Evolutionary conservation across 1,140 invertebrate species (phyloP), one percentile per base, ranked within the genome.

Genomic region (Cydia strobilella): DNA sequence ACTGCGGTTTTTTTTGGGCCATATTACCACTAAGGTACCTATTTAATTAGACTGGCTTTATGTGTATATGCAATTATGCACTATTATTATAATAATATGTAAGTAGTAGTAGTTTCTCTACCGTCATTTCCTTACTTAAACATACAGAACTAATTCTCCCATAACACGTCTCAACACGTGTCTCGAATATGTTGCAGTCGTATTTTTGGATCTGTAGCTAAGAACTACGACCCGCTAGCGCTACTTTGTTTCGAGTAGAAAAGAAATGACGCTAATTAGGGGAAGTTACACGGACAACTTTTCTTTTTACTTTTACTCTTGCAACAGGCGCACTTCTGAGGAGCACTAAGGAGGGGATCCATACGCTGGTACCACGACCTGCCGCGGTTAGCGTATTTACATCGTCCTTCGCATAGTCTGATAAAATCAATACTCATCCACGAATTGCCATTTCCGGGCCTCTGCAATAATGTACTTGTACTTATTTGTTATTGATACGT

Each of bases 231-330:
- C 31, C 35, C 15, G 65, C 31, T 69, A 20, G 2, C 7, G 65
- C 31, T 69, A 39, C 63, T 66, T 66, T 7, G 20, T 59, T 23
- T 13, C 0, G 31, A 35, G 31, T 20, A 69, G 65, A 69, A 66
- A 69, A 69, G 65, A 69, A 69, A 69, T 69, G 65, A 69, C 65
- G 65, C 23, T 69, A 69, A 69, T 69, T 69, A 69, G n/a, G 31
- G 20, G n/a, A 66, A 66, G 15, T 69, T 69, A 25, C 4, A 18
- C n/a, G 65, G 9, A 69, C 3, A 69, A 69, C 27, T 69, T 65
- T 66, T 25, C 27, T 66, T 66, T 35, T 23, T 23, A 23, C 12
- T 7, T 59, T 23, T 59, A 59, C 54, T 9, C 20, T 23, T 20
- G 54, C 54, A 23, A 59, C 7, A 59, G n/a, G n/a, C 51, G 1